Evolutionary conservation across 2,888 invertebrate genomes (phyloP), one percentile per base, ranked within the genome.

Genomic region (Meghimatium bilineatum): DNA sequence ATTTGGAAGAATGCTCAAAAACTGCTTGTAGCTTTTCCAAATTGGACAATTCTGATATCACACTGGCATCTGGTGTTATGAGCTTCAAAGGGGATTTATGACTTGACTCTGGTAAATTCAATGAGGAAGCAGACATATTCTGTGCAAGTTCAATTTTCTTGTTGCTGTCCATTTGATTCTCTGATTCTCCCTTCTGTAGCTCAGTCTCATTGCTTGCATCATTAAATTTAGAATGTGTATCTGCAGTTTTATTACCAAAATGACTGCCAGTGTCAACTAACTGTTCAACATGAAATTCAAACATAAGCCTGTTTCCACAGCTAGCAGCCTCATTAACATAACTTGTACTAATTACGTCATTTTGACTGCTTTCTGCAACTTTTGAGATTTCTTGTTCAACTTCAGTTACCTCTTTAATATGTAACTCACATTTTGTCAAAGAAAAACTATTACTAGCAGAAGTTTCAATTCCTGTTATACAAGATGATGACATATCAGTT

Each of bases 1-100:
- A 82, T 56, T 82, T 82, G 23, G 82, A 82, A 26, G 82, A 82
- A 69, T 69, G 67, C 56, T 82, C 76, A 77, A 82, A 82, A 77
- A 77, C 77, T 26, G 60, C 76, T 29, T 82, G 60, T 29, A 82
- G 60, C 69, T 56, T 82, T 52, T 52, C 82, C 5, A 82, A 38
- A 52, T 77, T 77, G 3, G 82, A 82, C 3, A 63, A 34, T 29
- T 56, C 74, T 60, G 74, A 60, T 1, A 17, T 20, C 63, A 63
- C 2, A 38, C 29, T 72, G 34, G 60, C 12, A 52, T 56, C 44
- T 36, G 26, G 36, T 29, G 17, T 26, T 32, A 66, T 49, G 29
- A 63, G 23, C 44, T 63, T 52, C 60, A 60, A 8, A 56, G 12
- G 36, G 34, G 80, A 71, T 38, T n/a, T 38, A 5, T 56, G 26